These are phyloP conservation scores for Melanostoma scalare DNA, from an alignment of 2,888 invertebrate genomes.

Conservation along the genomic window DNA sequence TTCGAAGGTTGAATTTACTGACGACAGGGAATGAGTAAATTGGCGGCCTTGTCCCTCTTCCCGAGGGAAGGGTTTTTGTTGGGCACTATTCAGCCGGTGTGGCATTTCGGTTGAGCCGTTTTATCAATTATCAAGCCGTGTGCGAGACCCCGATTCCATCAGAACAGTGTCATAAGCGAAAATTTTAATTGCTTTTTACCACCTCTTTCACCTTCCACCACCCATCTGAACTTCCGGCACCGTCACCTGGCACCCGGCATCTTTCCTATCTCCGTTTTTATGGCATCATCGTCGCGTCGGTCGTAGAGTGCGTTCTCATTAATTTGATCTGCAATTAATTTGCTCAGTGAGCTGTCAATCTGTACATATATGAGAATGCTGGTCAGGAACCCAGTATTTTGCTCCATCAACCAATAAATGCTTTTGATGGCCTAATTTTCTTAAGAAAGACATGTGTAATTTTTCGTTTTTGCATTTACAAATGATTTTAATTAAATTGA, in stretches of 20 bases:
- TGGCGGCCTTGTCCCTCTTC: neutral
- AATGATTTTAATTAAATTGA: constrained; percentile 35
- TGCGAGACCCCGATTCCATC: constrained; percentile 3
- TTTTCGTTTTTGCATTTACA: constrained; percentile 1
- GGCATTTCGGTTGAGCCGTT: constrained; percentile 52
- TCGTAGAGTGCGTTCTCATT: constrained; percentile 27
- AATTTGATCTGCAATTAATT: constrained; percentile 64
- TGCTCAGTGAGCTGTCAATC: constrained; percentile 59
- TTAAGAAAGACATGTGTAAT: constrained; percentile 35
- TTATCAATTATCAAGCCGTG: constrained; percentile 57
- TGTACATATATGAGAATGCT: neutral
- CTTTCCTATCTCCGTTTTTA: neutral
- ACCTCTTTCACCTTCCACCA: neutral
- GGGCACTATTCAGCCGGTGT: constrained; percentile 28
- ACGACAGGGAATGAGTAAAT: constrained; percentile 26
- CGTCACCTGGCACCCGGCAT: neutral
- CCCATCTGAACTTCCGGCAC: neutral
- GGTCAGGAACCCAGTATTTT: too few relatives aligned
- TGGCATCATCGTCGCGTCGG: too few relatives aligned
- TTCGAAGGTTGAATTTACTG: constrained; percentile 35
- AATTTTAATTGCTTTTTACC: constrained; percentile 66
- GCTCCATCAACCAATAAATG: neutral
- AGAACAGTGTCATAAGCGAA: constrained; percentile 45
- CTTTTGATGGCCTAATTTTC: constrained; percentile 36
- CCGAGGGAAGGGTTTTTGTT: constrained; percentile 9